Evolutionary conservation across 2,797 vertebrate genomes (phyloP).

Genomic region (Spinus pinus): DNA sequence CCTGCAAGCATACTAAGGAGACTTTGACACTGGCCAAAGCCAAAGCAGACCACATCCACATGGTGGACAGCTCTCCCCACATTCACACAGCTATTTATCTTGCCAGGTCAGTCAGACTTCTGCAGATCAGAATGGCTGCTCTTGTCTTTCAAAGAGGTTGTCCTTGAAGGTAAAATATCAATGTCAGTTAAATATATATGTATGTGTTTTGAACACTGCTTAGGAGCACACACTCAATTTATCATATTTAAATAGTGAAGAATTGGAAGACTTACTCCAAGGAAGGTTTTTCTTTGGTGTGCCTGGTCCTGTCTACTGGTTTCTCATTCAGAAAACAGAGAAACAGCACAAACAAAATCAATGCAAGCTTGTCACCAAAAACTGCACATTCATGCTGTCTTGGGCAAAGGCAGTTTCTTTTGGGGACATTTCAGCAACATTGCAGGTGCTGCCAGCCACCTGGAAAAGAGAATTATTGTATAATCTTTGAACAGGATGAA

Average conservation of each 20-base stretch:
- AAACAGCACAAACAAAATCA: conserved; percentile 2
- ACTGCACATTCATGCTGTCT: not conserved
- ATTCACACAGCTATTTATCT: not conserved
- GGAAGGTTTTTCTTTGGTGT: not conserved
- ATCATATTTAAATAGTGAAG: not conserved
- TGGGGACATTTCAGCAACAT: not conserved
- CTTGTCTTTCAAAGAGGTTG: not conserved
- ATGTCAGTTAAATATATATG: not conserved
- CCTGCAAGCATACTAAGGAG: not conserved
- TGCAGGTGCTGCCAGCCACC: not conserved
- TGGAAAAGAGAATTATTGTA: not conserved
- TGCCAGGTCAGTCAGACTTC: not conserved
- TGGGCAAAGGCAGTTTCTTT: conserved; percentile 4
- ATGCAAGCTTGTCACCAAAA: not conserved
- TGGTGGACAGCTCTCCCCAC: not conserved
- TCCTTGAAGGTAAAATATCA: not conserved
- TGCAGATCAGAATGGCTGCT: not conserved
- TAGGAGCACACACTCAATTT: not conserved
- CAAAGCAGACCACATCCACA: not conserved
- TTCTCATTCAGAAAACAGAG: not conserved
- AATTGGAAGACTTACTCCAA: not conserved
- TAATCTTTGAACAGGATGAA: not conserved
- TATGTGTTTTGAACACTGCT: not conserved
- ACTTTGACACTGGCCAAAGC: not conserved
- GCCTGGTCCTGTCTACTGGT: not conserved